These are phyloP conservation scores for Chymomyza fuscimana DNA, from an alignment of 2,888 invertebrate genomes.

Conservation along the genomic window DNA sequence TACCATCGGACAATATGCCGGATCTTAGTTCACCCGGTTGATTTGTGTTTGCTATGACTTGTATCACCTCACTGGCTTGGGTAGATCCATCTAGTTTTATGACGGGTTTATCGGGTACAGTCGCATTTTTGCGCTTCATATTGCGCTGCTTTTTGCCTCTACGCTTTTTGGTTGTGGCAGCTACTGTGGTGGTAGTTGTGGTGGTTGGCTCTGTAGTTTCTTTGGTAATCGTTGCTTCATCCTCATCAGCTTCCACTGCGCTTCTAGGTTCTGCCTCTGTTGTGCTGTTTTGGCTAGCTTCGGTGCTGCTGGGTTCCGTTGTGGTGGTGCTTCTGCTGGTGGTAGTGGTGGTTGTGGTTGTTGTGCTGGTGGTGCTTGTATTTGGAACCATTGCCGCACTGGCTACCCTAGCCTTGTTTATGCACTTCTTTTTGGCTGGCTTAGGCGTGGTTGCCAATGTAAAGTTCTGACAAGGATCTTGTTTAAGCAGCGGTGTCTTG, in stretches of 20 bases:
- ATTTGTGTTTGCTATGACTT: constrained; percentile 39
- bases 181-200: background rate
- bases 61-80: constrained; percentile 49
- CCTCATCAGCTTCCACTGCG: background rate
- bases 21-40: constrained; percentile 9
- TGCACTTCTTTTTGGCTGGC: background rate
- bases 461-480: constrained; percentile 60
- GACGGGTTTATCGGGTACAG: background rate
- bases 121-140: background rate
- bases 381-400: background rate
- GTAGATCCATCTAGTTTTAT: background rate
- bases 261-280: background rate
- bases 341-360: background rate
- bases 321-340: constrained; percentile 18
- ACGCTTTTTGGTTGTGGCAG: background rate
- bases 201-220: background rate
- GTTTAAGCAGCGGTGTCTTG: constrained; percentile 41
- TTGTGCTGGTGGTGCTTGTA: background rate
- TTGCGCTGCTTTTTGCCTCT: background rate
- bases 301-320: constrained; percentile 5
- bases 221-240: background rate
- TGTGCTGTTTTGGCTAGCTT: constrained; percentile 2
- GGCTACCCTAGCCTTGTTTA: background rate
- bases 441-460: constrained; percentile 5
- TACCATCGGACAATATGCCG: background rate